phyloP scores from a whole-genome alignment of 2,888 invertebrate genomes.

The Cantharis rustica region DNA sequence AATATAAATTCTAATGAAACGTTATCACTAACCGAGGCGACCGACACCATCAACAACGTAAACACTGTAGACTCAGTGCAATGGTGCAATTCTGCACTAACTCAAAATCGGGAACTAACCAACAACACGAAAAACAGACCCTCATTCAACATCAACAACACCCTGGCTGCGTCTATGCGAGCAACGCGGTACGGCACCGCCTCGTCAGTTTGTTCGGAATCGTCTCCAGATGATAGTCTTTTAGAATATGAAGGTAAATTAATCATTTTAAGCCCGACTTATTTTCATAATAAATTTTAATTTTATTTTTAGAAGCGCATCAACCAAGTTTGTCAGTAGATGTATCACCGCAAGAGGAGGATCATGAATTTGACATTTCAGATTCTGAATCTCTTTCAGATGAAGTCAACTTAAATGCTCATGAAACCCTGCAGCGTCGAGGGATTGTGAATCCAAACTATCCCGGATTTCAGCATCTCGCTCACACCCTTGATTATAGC shows the following conservation, averaged over 20 bases:
- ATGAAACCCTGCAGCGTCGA: constrained; percentile 56
- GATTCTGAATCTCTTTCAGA: constrained; percentile 56
- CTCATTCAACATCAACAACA: constrained; percentile 51
- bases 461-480: constrained; percentile 82
- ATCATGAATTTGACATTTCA: constrained; percentile 61
- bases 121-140: constrained; percentile 47
- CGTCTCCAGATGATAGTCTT: constrained; percentile 61
- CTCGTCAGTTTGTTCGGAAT: constrained; percentile 51
- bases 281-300: not conserved
- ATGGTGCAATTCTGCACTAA: constrained; percentile 53
- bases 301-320: constrained; percentile 49
- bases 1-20: constrained; percentile 32
- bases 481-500: constrained; percentile 65
- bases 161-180: constrained; percentile 53
- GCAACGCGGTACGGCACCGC: constrained; percentile 48
- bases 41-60: constrained; percentile 38
- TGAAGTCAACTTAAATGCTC: constrained; percentile 49
- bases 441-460: constrained; percentile 85
- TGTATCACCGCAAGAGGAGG: constrained; percentile 60
- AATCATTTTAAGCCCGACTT: not conserved
- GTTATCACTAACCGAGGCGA: constrained; percentile 29
- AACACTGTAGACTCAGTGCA: constrained; percentile 47
- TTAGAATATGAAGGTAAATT: constrained; percentile 60
- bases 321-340: constrained; percentile 56
- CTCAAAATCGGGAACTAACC: constrained; percentile 45